phyloP scores from a whole-genome alignment of 2,113 vertebrate species.

The Carassius carassius region DNA sequence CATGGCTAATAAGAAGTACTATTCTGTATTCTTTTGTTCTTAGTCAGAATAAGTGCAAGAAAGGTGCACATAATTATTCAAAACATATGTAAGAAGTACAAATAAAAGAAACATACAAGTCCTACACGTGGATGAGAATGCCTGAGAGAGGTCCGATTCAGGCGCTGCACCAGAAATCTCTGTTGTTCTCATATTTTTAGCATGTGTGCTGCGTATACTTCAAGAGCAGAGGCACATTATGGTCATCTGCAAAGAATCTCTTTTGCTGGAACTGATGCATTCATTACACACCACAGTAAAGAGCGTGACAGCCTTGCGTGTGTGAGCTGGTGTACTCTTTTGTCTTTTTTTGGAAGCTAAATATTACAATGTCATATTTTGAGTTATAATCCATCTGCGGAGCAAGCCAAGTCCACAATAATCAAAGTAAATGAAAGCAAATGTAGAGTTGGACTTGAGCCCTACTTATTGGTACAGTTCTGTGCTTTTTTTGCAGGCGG shows the following conservation, averaged over 20 bases:
- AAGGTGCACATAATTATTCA: neutral
- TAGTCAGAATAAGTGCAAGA: neutral
- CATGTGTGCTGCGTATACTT: slow-evolving; percentile 17
- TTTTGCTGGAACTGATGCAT: slow-evolving; percentile 32
- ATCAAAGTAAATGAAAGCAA: slow-evolving; percentile 34
- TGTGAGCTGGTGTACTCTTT: slow-evolving; percentile 37
- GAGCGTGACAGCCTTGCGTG: slow-evolving; percentile 40
- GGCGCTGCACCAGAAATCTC: neutral
- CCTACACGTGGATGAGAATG: neutral
- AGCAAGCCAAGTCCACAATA: slow-evolving; percentile 21
- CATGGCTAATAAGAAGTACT: neutral
- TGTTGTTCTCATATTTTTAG: slow-evolving; percentile 21
- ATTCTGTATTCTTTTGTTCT: neutral
- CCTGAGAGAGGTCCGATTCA: neutral
- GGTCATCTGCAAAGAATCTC: slow-evolving; percentile 48
- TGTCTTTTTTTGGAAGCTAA: slow-evolving; percentile 41
- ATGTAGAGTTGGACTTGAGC: slow-evolving; percentile 4
- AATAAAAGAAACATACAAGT: neutral
- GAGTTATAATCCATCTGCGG: slow-evolving; percentile 15
- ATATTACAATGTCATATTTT: slow-evolving; percentile 41
- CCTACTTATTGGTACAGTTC: slow-evolving; percentile 13
- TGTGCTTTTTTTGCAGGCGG: slow-evolving; percentile 76
- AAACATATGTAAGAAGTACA: neutral
- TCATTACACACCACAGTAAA: slow-evolving; percentile 46
- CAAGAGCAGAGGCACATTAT: slow-evolving; percentile 22